Base-by-base conservation (phyloP, 1,140 invertebrate genomes). In the Drosophila orosa region DNA sequence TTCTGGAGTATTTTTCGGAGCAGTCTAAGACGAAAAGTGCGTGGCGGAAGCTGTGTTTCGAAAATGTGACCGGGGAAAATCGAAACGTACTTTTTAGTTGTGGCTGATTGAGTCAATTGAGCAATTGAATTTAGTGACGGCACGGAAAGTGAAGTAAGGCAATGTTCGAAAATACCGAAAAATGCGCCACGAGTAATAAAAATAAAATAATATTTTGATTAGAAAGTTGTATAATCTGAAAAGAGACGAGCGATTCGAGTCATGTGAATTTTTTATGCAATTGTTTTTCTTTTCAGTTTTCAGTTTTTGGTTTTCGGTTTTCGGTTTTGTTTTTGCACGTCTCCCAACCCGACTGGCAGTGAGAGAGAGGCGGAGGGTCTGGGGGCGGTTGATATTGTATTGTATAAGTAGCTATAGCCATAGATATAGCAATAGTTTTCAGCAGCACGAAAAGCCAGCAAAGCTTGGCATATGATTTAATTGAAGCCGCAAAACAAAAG, bases 241-340 rank as follows among this genome's bases (percentile, higher is more conserved):
- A 39, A 47, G 71, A 39, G 58, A 57, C 66, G 69, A 74, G 12
- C 65, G 78, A 65, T 65, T 75, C 65, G 74, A 82, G 66, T 63
- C 82, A 87, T 87, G 82, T 86, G 82, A 87, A 87, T 86, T 79
- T 87, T 86, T 86, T 87, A 86, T 86, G 82, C 83, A 86, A 86
- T 87, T 86, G 84, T 86, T 85, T 86, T 85, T 75, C 61, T 85
- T 69, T 81, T 55, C 44, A 50, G 67, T 78, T 65, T 78, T 63
- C 35, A 8, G 50, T 52, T 35, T 57, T 60, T 9, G n/a, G 19
- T 63, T 52, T 69, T 63, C 37, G 9, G 48, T 58, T 80, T 77
- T 77, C 12, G 55, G 44, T 47, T 58, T 66, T 59, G 44, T 55
- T 80, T 85, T 85, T 86, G 78, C 78, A 81, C 78, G 69, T 68